Evolutionary conservation across 2,113 vertebrate species (phyloP).

Genomic region (Albula goreensis): DNA sequence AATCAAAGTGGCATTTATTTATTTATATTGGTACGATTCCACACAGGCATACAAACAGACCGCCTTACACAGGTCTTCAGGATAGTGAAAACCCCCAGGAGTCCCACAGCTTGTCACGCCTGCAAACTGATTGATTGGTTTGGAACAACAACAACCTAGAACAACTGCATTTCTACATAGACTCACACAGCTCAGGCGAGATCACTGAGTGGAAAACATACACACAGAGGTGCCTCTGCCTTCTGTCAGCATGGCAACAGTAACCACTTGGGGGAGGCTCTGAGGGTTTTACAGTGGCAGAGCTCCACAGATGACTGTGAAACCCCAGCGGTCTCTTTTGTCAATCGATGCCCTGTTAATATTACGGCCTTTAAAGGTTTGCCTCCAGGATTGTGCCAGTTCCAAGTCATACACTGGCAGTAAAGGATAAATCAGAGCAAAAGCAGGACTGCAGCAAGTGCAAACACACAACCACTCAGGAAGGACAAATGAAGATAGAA

Average conservation of each 20-base stretch:
- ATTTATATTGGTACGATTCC: background rate
- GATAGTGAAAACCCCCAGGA: background rate
- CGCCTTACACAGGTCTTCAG: background rate
- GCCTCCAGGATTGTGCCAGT: background rate
- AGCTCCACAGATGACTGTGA: background rate
- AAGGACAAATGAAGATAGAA: background rate
- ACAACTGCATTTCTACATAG: background rate
- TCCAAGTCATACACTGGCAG: background rate
- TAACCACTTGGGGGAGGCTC: background rate
- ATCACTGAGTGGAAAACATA: background rate
- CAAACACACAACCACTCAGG: background rate
- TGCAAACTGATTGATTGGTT: background rate
- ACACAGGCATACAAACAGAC: background rate
- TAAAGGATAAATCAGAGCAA: background rate
- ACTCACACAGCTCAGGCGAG: background rate
- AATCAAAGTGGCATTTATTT: no score
- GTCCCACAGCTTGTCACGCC: background rate
- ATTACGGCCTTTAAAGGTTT: background rate
- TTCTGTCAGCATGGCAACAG: conserved; percentile 5
- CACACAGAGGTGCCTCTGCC: background rate
- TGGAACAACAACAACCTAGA: background rate
- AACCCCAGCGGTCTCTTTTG: background rate
- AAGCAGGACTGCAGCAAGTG: background rate
- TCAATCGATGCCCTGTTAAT: background rate
- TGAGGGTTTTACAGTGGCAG: background rate